Base-by-base conservation (phyloP, 2,888 invertebrate species). In the Cephus spinipes region DNA sequence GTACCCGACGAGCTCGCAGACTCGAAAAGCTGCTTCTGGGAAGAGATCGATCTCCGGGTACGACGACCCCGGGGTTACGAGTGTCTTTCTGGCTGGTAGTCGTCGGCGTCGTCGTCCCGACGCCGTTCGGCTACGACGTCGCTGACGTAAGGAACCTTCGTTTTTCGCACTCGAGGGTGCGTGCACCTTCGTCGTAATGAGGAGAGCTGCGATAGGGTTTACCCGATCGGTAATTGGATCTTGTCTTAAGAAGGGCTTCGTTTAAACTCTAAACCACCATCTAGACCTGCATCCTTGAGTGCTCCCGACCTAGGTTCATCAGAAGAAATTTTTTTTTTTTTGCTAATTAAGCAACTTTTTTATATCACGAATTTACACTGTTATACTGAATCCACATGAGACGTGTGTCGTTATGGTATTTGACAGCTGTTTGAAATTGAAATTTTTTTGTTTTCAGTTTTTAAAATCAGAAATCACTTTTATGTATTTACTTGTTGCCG, bases 221-320 rank as follows among this genome's bases (percentile, higher is more conserved):
- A 78, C 82, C 80, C 80, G 81, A 81, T 83, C 82, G 81, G 84
- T 86, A 87, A 87, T 89, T 87, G 89, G 89, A 89, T 90, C 87
- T 88, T 80, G 87, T 87, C 88, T 89, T 89, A 88, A 90, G 88
- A 85, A 81, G 82, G 89, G 89, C 89, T 89, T 89, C 89, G 83
- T 85, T 89, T 89, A 85, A 88, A 88, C 85, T 87, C 84, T 85
- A 85, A 87, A 86, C 84, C 81, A 15, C 40, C 40, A 40, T 40
- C 36, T 1, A 36, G 4, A 40, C 40, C 15, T 40, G 40, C 15
- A 40, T 40, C 40, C 40, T 40, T 40, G 40, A 6, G 6, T 40
- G 40, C 40, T 40, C 40, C 40, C 40, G 40, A 15, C 15, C 40
- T 40, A 40, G 40, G 40, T 40, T 40, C 40, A 15, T 40, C 15